A percentile compares a stretch with the other conserved stretches of the same genome.
These are phyloP conservation scores for Meiosimyza platycephala DNA, from an alignment of 2,888 invertebrate genomes.

Conservation along the genomic window DNA sequence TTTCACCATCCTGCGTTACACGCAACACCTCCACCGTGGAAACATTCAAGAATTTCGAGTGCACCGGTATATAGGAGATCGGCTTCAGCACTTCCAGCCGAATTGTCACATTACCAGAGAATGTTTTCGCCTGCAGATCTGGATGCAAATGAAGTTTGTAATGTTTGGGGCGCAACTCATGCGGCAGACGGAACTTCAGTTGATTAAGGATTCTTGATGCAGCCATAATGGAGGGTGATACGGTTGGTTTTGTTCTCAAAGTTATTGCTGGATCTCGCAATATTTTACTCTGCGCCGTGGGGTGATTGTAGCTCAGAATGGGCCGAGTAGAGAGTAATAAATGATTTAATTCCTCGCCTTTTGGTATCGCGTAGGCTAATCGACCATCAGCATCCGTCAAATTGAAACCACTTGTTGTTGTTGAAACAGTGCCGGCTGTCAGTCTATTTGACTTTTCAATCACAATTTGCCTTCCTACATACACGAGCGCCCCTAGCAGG, in stretches of 20 bases:
- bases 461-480: conserved; percentile 63
- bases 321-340: conserved; percentile 47
- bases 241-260: conserved; percentile 33
- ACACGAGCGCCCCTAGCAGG: conserved; percentile 62
- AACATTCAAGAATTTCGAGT: conserved; percentile 69
- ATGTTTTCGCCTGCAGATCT: conserved; percentile 72
- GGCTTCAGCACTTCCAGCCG: conserved; percentile 67
- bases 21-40: conserved; percentile 66
- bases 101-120: conserved; percentile 72
- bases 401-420: conserved; percentile 14
- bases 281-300: conserved; percentile 26
- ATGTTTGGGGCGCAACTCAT: conserved; percentile 71
- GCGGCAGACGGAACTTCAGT: conserved; percentile 71
- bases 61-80: conserved; percentile 68
- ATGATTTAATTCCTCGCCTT: conserved; percentile 18
- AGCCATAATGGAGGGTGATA: conserved; percentile 53
- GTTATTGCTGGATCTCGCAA: conserved; percentile 30
- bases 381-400: conserved; percentile 26
- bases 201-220: conserved; percentile 62
- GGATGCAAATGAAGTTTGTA: conserved; percentile 77
- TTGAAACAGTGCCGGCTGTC: conserved; percentile 37
- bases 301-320: conserved; percentile 47
- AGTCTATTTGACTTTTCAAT: conserved; percentile 53
- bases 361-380: conserved; percentile 25
- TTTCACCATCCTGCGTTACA: conserved; percentile 52